Base-by-base conservation (phyloP, 2,888 invertebrate species). In the Lucinisca nassula region DNA sequence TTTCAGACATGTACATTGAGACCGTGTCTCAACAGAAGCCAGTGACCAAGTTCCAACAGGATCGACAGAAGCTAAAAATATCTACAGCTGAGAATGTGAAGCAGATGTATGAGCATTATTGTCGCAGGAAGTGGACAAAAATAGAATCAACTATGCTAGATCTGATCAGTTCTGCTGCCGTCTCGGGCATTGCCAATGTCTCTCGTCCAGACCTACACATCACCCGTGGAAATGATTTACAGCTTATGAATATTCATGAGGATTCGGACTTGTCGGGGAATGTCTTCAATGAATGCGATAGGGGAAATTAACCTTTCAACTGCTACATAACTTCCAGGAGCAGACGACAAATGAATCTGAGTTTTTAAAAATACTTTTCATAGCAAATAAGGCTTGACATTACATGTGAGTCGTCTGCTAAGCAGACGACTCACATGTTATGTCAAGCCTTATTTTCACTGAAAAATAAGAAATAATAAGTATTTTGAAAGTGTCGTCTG, bases 41-140 rank as follows among this genome's bases (percentile, higher is more conserved):
- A 67, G 32, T 17, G 10, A 21, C 30, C 67, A 67, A 67, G 67
- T 17, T 67, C 17, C 67, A 67, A 35, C 21, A 67, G 35, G 67
- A 67, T 67, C 67, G 67, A 30, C 67, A 67, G 35, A 67, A 35
- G 35, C 35, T 67, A 14, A 32, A 24, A 35, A 3, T 67, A 35
- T 76, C 83, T 17, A 77, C 78, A 32, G 58, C 72, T 6, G 77
- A 80, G 32, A 75, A 67, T n/a, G 78, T 83, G 21, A 61, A 73
- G 24, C 38, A 55, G 0, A 81, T 87, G 82, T 87, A 84, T 30
- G 51, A 84, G n/a, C 27, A 27, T 1, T 87, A 75, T 30, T 67
- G 87, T 49, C 61, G 8, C 24, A 74, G 37, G 49, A 82, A 38
- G 30, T 70, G 40, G 81, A 24, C 24, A 10, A 76, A 27, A 12